Evolutionary conservation across 2,797 vertebrate genomes (phyloP).

Genomic region (Triplophysa bombifrons): DNA sequence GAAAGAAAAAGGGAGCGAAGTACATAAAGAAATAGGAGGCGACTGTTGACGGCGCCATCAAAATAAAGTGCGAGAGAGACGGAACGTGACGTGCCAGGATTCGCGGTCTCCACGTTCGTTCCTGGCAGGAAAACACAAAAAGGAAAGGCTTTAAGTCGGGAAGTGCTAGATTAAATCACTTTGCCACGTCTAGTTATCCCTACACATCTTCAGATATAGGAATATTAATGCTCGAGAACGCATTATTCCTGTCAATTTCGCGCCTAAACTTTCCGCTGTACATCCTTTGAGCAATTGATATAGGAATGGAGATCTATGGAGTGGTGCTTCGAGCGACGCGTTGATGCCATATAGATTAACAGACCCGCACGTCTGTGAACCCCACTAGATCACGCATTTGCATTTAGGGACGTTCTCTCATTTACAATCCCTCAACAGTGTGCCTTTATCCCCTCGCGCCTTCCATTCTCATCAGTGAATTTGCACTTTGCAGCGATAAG

Average conservation of each 20-base stretch:
- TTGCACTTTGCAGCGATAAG: slow-evolving; percentile 79
- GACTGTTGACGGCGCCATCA: slow-evolving; percentile 81
- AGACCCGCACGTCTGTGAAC: slow-evolving; percentile 21
- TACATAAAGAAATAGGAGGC: slow-evolving; percentile 87
- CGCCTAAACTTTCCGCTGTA: slow-evolving; percentile 16
- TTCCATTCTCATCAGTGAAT: slow-evolving; percentile 75
- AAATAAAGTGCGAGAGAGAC: slow-evolving; percentile 78
- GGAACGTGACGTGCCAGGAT: slow-evolving; percentile 56
- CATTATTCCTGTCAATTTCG: slow-evolving; percentile 13
- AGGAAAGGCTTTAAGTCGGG: slow-evolving; percentile 50
- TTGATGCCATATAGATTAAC: slow-evolving; percentile 33
- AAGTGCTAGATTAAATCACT: slow-evolving; percentile 63
- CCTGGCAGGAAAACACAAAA: slow-evolving; percentile 57
- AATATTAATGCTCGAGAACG: slow-evolving; percentile 21
- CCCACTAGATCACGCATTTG: slow-evolving; percentile 53
- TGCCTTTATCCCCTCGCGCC: slow-evolving; percentile 51
- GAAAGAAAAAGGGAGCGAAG: slow-evolving; percentile 83
- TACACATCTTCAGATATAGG: slow-evolving; percentile 7
- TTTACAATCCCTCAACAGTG: slow-evolving; percentile 61
- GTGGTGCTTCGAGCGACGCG: not conserved
- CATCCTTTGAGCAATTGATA: slow-evolving; percentile 38
- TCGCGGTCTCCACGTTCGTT: slow-evolving; percentile 55
- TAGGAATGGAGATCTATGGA: slow-evolving; percentile 35
- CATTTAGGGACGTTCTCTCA: slow-evolving; percentile 52
- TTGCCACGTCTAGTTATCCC: slow-evolving; percentile 66